Evolutionary conservation across 2,888 invertebrate species (phyloP), one percentile per base, ranked within the genome.

Genomic region (Tolmerus cingulatus): DNA sequence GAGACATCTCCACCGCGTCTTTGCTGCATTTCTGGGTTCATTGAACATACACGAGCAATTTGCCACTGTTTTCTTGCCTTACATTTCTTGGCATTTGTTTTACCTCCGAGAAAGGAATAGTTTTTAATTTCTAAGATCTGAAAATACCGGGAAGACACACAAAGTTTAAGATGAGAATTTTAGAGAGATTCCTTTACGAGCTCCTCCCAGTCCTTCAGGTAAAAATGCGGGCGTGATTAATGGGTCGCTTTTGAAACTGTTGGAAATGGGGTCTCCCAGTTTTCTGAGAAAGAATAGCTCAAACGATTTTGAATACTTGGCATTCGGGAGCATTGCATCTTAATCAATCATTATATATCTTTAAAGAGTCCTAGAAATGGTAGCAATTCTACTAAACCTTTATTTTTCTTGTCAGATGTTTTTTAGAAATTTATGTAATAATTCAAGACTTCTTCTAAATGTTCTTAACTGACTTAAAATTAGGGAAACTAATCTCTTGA

Each of bases 21-120:
- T 34, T 57, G 30, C 14, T 37, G 37, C 57, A 82, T 82, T 82
- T 66, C 82, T 82, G 82, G 82, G 82, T 82, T 82, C 82, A 82
- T 55, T 82, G 82, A 82, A 82, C 82, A 82, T n/a, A 82, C 66
- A 40, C 82, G 82, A 82, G 82, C 57, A 82, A 82, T 82, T 82
- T 82, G 57, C 66, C 12, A 27, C 66, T 66, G 12, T 66, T 46
- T 66, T 23, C 66, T 66, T 9, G 27, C 4, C 82, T 57, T 82
- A 82, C 57, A 34, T 66, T 46, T 37, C 82, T 81, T 19, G 30
- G 27, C 19, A 37, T 19, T 55, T 55, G 55, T 55, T 5, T 40
- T 82, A 7, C 66, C 23, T 57, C 23, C 27, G 14, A 66, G 34
- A 34, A 19, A 82, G 66, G 27, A 81, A 57, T 82, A 55, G 66